Base-by-base conservation (phyloP, 2,888 invertebrate genomes). In the Troilus luridus region DNA sequence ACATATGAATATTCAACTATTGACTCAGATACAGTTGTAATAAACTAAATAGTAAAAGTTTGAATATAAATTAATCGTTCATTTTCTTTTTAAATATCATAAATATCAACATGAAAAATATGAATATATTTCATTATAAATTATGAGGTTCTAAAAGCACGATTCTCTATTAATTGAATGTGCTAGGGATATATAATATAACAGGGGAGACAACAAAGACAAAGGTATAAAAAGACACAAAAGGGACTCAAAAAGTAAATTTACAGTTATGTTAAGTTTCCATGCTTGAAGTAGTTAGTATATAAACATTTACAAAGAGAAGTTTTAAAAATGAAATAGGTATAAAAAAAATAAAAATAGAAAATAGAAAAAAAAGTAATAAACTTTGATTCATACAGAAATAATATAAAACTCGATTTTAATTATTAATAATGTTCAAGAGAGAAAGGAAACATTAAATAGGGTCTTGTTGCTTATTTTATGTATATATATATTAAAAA, bases 261-360 rank as follows among this genome's bases (percentile, higher is more conserved):
- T 85, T 85, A 85, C 85, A 85, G 54, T 56, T 56, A 58, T 21
- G 85, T 85, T 85, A n/a, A 56, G 41, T 54, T 56, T 85, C 8
- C 85, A 85, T 85, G 85, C 85, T 85, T 21, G n/a, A 56, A 85
- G 85, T 56, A 58, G 56, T 85, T 85, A 85, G 85, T 85, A 41
- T 41, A 77, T 77, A 77, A 77, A 77, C 72, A 77, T 85, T 54
- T 85, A 56, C 85, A 85, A 54, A 56, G n/a, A 85, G 85, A 85
- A 85, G 56, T 56, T 85, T 41, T n/a, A 85, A 85, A 85, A 85
- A 56, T 85, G 21, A 85, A 85, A 77, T 77, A 77, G 72, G 56
- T 85, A 85, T 85, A 85, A 85, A 56, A 85, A 41, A 81, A 21
- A 77, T 41, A 54, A 8, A 81, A 54, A 85, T 85, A 85, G 85